These are phyloP conservation scores for Hymenopus coronatus DNA, from an alignment of 2,888 invertebrate species.

Conservation along the genomic window DNA sequence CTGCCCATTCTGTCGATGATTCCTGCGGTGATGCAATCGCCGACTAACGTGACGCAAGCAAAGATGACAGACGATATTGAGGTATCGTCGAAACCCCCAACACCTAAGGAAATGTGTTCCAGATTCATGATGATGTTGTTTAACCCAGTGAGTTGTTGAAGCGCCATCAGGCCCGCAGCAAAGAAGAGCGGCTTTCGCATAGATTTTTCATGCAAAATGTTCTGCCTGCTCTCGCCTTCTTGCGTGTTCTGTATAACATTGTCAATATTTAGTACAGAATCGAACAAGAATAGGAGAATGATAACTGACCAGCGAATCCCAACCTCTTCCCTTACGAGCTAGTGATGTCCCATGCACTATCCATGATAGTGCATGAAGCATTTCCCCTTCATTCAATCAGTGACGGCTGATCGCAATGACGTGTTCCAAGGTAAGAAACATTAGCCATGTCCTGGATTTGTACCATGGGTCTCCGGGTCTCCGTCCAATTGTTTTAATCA, in stretches of 20 bases:
- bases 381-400: too few relatives aligned
- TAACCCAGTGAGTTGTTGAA: conserved; percentile 82
- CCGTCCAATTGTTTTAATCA: too few relatives aligned
- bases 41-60: not conserved
- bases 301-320: too few relatives aligned
- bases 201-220: conserved; percentile 42
- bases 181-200: conserved; percentile 75
- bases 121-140: not conserved
- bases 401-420: too few relatives aligned
- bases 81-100: not conserved
- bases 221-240: conserved; percentile 39
- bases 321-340: too few relatives aligned
- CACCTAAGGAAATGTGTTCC: not conserved
- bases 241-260: conserved; percentile 35
- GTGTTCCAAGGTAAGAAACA: too few relatives aligned
- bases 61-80: not conserved
- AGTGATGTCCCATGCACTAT: too few relatives aligned
- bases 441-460: too few relatives aligned
- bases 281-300: too few relatives aligned
- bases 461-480: too few relatives aligned
- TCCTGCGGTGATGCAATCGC: not conserved
- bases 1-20: not conserved
- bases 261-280: too few relatives aligned
- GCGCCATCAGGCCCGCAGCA: conserved; percentile 68
- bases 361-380: too few relatives aligned